Evolutionary conservation across 35 echinoderm and acorn worm genomes (phyloP), one percentile per base, ranked within the genome.

Genomic region (Eucidaris tribuloides): DNA sequence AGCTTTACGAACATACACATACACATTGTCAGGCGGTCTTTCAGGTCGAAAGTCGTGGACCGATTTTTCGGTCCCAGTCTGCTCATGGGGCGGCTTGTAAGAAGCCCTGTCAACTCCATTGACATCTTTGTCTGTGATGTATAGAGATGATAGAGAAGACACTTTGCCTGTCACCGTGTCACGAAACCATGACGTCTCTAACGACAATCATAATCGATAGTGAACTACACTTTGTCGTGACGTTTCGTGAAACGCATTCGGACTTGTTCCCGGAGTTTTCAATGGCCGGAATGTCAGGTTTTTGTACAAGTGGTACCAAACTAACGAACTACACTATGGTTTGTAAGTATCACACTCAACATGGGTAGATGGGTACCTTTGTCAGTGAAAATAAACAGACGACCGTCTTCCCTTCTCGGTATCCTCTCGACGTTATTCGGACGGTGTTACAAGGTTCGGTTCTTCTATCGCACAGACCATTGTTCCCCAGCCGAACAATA

Each of bases 381-480:
- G 36, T 35, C 24, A 65, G 41, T 4, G 85, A 80, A 15, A 88
- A 88, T 58, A 80, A 60, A 38, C 85, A 88, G 33, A 43, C 52
- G 34, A 88, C 22, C 2, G 77, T 29, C 58, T 79, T 79, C n/a
- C 76, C 76, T 50, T 79, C 46, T 62, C 78, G 55, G 25, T 62
- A 88, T 54, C 81, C 87, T 86, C 79, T 80, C 7, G 85, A 68
- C n/a, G 62, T 84, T 1, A 97, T 36, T 20, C 76, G 74, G 22
- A 97, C 86, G 18, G 64, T 42, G 59, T 91, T 81, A 65, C 93
- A 97, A 48, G 40, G 36, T 20, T 84, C 54, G 1, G 77, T 62
- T 31, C 83, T 45, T 46, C 66, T 83, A 84, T 99, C 96, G 38
- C 96, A 99, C 38, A 97, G 45, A 32, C 91, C 96, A 72, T 99